Percentiles rank a stretch among this genome's conserved stretches.
Conservation (phyloP, 2,113 vertebrate species). For the Eulemur rufifrons region DNA sequence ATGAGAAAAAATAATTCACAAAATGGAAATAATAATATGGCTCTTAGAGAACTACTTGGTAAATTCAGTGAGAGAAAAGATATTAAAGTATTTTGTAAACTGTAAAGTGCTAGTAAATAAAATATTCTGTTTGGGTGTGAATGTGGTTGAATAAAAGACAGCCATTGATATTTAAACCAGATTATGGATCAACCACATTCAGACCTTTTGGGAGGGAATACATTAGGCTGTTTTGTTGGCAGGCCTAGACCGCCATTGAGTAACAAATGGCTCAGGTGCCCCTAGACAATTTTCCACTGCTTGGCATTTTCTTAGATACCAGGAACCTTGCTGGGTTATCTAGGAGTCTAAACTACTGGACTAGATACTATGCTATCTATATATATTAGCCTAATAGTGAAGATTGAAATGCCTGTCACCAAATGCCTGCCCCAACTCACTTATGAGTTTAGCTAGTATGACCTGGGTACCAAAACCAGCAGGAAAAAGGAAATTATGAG, state of each 20-base stretch:
- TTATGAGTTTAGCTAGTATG: background rate
- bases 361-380: background rate
- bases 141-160: constrained; percentile 12
- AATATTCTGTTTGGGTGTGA: background rate
- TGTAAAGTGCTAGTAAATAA: background rate
- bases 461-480: background rate
- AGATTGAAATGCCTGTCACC: background rate
- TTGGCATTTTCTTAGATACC: background rate
- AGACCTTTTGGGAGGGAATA: background rate
- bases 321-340: background rate
- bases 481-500: background rate
- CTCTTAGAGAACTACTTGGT: background rate
- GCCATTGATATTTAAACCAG: background rate
- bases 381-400: background rate
- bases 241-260: background rate
- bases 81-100: constrained; percentile 26
- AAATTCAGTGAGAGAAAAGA: constrained; percentile 21
- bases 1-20: background rate
- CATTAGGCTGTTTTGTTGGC: background rate
- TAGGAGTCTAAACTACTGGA: background rate
- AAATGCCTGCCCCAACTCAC: background rate
- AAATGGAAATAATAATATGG: background rate
- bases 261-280: background rate
- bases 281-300: background rate
- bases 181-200: background rate